Conservation (phyloP, 2,888 invertebrate species). For the Acleris holmiana region DNA sequence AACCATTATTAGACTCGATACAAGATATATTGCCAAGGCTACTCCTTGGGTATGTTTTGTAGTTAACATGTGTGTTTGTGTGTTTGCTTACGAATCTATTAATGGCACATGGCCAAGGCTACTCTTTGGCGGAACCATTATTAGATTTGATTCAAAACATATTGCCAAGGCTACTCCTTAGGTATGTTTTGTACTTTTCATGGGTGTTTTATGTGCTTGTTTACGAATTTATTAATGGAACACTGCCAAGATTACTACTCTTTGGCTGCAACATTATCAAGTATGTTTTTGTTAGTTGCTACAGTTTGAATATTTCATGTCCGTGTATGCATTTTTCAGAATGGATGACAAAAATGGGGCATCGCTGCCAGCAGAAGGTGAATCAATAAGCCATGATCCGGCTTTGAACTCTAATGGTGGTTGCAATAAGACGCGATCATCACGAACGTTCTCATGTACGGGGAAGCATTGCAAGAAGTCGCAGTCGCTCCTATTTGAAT, state of each 20-base stretch:
- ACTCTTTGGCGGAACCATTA: no score
- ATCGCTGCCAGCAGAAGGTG: neutral
- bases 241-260: no score
- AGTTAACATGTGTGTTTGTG: no score
- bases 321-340: neutral
- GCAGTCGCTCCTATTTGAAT: neutral
- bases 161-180: neutral
- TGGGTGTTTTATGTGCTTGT: neutral
- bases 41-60: no score
- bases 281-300: no score
- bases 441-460: neutral
- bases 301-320: neutral
- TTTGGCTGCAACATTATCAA: no score
- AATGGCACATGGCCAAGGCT: no score
- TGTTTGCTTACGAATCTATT: no score
- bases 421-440: neutral
- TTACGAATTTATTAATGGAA: no score
- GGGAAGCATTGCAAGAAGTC: neutral
- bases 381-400: neutral
- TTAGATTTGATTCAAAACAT: no score
- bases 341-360: neutral
- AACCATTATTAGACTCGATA: no score
- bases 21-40: no score
- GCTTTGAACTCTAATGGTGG: neutral
- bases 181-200: neutral